Percentiles rank a stretch among this genome's conserved stretches.
Evolutionary conservation across 2,113 vertebrate species (phyloP).

Genomic region (Tupaia tana): DNA sequence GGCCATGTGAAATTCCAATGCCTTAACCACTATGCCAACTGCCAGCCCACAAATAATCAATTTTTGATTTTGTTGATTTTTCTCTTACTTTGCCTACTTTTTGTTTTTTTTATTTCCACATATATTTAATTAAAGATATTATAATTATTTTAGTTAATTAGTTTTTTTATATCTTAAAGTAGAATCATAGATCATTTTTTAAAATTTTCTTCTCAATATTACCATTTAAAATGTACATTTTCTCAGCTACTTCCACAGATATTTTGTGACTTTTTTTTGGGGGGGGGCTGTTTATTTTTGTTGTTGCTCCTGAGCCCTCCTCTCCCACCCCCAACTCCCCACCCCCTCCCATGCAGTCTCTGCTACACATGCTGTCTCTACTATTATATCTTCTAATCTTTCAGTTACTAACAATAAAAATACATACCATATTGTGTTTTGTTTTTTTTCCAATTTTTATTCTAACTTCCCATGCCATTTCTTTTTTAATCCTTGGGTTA

Average conservation of each 20-base stretch:
- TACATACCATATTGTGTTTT: background rate
- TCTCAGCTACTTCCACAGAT: background rate
- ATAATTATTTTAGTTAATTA: background rate
- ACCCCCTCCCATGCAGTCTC: too few relatives aligned
- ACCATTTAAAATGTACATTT: conserved; percentile 3
- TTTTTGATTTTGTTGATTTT: background rate
- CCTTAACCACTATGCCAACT: too few relatives aligned
- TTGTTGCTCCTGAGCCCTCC: too few relatives aligned
- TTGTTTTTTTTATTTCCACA: background rate
- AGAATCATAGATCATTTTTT: background rate
- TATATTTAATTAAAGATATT: background rate
- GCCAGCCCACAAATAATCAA: background rate
- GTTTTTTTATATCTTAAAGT: background rate
- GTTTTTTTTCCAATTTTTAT: background rate
- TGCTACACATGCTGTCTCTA: too few relatives aligned
- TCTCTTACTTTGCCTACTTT: background rate
- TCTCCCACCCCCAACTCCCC: too few relatives aligned
- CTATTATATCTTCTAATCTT: too few relatives aligned
- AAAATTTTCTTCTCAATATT: background rate
- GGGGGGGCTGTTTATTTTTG: too few relatives aligned
- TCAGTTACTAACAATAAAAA: too few relatives aligned
- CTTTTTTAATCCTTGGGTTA: background rate
- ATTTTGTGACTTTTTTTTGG: too few relatives aligned
- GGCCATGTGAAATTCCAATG: too few relatives aligned
- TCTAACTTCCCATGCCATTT: background rate